A percentile compares a stretch with the other conserved stretches of the same genome.
phyloP scores from a whole-genome alignment of 2,797 vertebrate genomes.

The Gobionotothen gibberifrons region DNA sequence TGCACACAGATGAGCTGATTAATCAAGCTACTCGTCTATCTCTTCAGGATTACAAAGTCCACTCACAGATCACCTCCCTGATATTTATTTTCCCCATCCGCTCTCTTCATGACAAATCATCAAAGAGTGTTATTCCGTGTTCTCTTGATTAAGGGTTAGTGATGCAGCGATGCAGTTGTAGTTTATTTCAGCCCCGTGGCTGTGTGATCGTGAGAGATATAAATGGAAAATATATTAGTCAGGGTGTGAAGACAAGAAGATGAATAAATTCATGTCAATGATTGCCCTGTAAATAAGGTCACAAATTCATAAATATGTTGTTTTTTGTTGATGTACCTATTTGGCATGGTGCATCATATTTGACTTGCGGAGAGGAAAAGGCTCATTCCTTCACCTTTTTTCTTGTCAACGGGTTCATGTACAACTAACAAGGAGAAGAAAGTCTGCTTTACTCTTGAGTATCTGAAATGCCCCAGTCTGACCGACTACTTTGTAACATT shows the following conservation, averaged over 20 bases:
- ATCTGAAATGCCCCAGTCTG: no score
- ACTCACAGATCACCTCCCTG: slow-evolving; percentile 15
- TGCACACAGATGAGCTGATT: slow-evolving; percentile 52
- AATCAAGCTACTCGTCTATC: slow-evolving; percentile 23
- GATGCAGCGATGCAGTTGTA: slow-evolving; percentile 57
- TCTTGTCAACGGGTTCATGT: background rate
- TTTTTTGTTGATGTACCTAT: background rate
- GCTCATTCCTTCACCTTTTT: background rate
- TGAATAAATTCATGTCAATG: background rate
- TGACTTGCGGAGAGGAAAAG: background rate
- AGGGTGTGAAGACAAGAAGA: slow-evolving; percentile 1
- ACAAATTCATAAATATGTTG: background rate
- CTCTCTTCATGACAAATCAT: slow-evolving; percentile 10
- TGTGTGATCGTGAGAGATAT: slow-evolving; percentile 39
- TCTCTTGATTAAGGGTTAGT: slow-evolving; percentile 56
- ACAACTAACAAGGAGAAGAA: background rate
- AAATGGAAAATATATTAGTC: slow-evolving; percentile 48
- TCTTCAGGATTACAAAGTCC: slow-evolving; percentile 29
- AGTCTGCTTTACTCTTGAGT: background rate
- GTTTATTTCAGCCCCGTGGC: slow-evolving; percentile 60
- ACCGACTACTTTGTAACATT: background rate
- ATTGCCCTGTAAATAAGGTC: background rate
- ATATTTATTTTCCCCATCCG: slow-evolving; percentile 21
- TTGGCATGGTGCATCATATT: background rate
- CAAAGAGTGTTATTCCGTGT: slow-evolving; percentile 34